Evolutionary conservation across 2,888 invertebrate species (phyloP), one percentile per base, ranked within the genome.

Genomic region (Lepidochrysops patricia): DNA sequence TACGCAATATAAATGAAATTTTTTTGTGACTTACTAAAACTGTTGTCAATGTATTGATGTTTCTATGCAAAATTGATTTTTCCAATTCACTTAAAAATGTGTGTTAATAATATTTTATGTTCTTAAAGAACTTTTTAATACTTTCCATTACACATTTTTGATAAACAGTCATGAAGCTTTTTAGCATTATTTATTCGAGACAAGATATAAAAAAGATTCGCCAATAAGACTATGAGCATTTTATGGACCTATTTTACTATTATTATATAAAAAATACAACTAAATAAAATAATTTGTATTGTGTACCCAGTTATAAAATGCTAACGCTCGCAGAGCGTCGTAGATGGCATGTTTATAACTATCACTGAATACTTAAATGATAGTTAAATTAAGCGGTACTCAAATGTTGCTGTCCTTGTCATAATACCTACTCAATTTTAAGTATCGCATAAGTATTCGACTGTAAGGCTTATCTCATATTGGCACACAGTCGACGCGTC

Each of bases 271-370:
- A 43, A 43, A 43, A 43, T 23, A 23, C 9, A 23, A 43, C 43
- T 43, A 23, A 43, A 43, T 19, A 23, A 43, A 43, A 43, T 29
- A 29, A 7, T 29, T 29, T 29, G 29, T 29, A 6, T 37, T 37
- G 43, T 43, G 43, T 43, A 43, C 52, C 13, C 52, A 52, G 25
- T 52, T 52, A 27, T 4, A 52, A 52, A 52, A 26, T 27, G 25
- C 52, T 52, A 52, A 52, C 52, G 13, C 27, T 6, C 6, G 6
- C 5, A 23, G 2, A 2, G 43, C 43, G 19, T 43, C 43, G 0
- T 23, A 43, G 43, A 43, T 19, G 43, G 43, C 43, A 43, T 43
- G 19, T 43, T 43, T 23, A 43, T 6, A 43, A 43, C 9, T 23
- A 9, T 23, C 19, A 43, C 9, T 19, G 19, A 43, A 43, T 43